Conservation (phyloP, 2,888 invertebrate species). For the Nesidiocoris tenuis region DNA sequence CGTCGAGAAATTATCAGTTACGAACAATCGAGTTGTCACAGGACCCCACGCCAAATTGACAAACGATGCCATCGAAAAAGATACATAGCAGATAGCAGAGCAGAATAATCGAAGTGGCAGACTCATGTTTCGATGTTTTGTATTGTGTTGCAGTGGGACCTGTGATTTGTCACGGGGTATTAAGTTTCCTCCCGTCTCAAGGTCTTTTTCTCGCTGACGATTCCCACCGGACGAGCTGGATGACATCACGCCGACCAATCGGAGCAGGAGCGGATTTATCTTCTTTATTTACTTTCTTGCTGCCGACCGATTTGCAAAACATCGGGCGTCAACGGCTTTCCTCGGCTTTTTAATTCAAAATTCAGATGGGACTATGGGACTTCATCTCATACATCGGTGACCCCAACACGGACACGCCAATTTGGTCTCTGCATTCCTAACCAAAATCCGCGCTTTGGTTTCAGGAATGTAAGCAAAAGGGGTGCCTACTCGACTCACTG, state of each 20-base stretch:
- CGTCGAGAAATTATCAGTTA: not conserved
- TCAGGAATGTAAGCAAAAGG: too few species aligned
- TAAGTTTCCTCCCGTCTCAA: conserved; percentile 24
- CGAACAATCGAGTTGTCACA: not conserved
- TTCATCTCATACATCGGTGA: too few species aligned
- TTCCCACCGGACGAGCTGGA: not conserved
- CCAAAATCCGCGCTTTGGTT: too few species aligned
- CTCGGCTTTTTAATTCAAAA: too few species aligned
- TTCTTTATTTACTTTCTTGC: too few species aligned
- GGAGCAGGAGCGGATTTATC: too few species aligned
- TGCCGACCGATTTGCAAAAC: too few species aligned
- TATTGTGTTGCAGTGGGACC: conserved; percentile 7
- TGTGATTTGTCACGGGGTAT: conserved; percentile 20
- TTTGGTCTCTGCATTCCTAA: too few species aligned
- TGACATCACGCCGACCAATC: not conserved
- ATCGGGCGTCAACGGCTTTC: too few species aligned
- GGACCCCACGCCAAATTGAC: not conserved
- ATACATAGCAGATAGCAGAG: not conserved
- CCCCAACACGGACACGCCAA: too few species aligned
- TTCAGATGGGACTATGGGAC: too few species aligned
- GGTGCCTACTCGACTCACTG: too few species aligned
- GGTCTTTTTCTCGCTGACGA: conserved; percentile 2
- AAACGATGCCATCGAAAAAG: not conserved
- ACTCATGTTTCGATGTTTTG: not conserved
- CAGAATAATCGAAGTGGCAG: not conserved